Evolutionary conservation across 1,140 invertebrate genomes (phyloP).

Genomic region (Triops cancriformis): DNA sequence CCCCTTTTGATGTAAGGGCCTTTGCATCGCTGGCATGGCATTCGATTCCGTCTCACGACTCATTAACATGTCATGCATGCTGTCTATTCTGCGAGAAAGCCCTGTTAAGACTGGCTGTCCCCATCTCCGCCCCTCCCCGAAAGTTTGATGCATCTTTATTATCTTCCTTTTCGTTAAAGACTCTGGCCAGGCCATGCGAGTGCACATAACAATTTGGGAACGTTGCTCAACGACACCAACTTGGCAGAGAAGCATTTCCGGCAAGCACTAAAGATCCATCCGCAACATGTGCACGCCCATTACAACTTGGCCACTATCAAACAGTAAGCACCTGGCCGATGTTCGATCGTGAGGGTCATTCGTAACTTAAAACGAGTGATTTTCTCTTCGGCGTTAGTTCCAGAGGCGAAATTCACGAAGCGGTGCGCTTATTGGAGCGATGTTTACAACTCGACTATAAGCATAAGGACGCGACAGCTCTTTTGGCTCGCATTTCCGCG

Average conservation of each 20-base stretch:
- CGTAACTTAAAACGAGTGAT: slow-evolving; percentile 21
- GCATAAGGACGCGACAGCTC: slow-evolving; percentile 14
- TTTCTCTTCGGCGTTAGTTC: slow-evolving; percentile 45
- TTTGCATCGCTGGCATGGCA: background rate
- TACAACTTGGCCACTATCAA: slow-evolving; percentile 78
- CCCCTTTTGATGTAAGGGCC: background rate
- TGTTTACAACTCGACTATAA: slow-evolving; percentile 53
- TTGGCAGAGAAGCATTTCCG: slow-evolving; percentile 68
- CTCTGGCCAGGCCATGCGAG: slow-evolving; percentile 77
- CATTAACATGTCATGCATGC: slow-evolving; percentile 13
- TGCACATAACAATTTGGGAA: slow-evolving; percentile 81
- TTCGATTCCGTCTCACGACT: slow-evolving; percentile 5
- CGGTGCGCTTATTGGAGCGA: slow-evolving; percentile 55
- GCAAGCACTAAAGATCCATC: slow-evolving; percentile 61
- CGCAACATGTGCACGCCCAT: slow-evolving; percentile 70
- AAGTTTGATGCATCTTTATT: background rate
- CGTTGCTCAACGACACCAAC: slow-evolving; percentile 49
- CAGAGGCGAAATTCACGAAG: slow-evolving; percentile 53
- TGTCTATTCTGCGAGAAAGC: background rate
- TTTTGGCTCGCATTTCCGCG: background rate
- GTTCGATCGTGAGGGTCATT: background rate
- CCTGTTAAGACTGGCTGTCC: background rate
- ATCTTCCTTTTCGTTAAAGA: slow-evolving; percentile 44
- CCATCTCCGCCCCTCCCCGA: background rate
- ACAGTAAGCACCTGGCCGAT: slow-evolving; percentile 49